Evolutionary conservation across 1,140 invertebrate genomes (phyloP).

Genomic region (Penaeus vannamei): DNA sequence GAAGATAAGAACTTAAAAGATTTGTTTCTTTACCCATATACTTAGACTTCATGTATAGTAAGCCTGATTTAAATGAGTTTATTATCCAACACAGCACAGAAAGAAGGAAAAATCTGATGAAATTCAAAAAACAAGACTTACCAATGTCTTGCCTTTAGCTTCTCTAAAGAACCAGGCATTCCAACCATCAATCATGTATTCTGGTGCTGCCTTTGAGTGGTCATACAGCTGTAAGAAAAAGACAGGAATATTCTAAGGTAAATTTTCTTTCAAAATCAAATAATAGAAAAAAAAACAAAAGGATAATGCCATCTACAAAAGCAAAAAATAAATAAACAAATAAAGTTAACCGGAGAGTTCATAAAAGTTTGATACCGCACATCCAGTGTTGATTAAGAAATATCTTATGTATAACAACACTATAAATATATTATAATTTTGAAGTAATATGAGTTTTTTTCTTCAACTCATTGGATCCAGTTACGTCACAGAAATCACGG

Average conservation of each 20-base stretch:
- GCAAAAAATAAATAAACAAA: no score
- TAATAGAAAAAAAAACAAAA: background rate
- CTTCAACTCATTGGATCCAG: no score
- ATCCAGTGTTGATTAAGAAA: no score
- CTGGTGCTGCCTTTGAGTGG: slow-evolving; percentile 49
- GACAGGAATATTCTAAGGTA: background rate
- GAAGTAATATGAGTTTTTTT: no score
- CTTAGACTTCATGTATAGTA: no score
- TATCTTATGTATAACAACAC: no score
- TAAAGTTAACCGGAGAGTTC: no score
- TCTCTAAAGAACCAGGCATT: slow-evolving; percentile 74
- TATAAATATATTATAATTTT: no score
- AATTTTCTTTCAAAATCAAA: background rate
- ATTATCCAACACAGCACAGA: background rate
- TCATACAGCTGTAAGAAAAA: slow-evolving; percentile 66
- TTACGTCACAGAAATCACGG: no score
- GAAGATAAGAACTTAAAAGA: slow-evolving; percentile 63
- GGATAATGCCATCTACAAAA: no score
- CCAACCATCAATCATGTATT: slow-evolving; percentile 73
- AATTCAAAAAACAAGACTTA: slow-evolving; percentile 36
- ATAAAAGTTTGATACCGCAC: no score
- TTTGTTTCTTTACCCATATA: background rate
- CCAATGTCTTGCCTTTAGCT: slow-evolving; percentile 69
- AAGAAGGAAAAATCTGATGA: background rate
- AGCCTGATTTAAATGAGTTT: no score